phyloP scores from a whole-genome alignment of 2,888 invertebrate genomes.

The Carcina quercana region DNA sequence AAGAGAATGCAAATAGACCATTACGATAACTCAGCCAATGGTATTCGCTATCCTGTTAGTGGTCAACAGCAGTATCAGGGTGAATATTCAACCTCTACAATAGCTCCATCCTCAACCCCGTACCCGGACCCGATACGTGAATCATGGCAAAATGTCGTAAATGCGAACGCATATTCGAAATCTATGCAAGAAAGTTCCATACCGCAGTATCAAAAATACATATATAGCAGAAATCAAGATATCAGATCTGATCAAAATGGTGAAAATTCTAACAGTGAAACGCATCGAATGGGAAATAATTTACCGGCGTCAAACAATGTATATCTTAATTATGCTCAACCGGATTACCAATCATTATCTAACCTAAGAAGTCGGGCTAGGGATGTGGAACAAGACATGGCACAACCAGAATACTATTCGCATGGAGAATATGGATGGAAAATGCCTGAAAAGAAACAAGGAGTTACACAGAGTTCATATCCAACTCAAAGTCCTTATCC shows the following conservation, averaged over 20 bases:
- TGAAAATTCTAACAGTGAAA: conserved; percentile 43
- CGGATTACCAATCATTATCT: conserved; percentile 43
- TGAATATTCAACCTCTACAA: conserved; percentile 48
- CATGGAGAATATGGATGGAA: conserved; percentile 70
- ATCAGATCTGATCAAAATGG: conserved; percentile 27
- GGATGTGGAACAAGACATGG: conserved; percentile 46
- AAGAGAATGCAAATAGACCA: conserved; percentile 59
- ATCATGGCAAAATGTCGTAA: conserved; percentile 47
- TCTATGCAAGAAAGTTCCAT: conserved; percentile 43
- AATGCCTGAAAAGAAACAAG: conserved; percentile 48
- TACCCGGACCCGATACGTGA: conserved; percentile 43
- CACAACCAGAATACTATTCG: conserved; percentile 47
- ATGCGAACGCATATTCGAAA: conserved; percentile 39
- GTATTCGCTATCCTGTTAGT: conserved; percentile 47
- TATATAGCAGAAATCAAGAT: conserved; percentile 37
- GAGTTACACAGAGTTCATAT: conserved; percentile 30
- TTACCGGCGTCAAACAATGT: conserved; percentile 54
- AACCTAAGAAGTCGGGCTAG: conserved; percentile 38
- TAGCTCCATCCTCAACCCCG: conserved; percentile 38
- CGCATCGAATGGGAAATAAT: conserved; percentile 47
- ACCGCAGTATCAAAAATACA: conserved; percentile 43
- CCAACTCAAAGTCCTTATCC: conserved; percentile 21
- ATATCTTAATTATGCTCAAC: conserved; percentile 52
- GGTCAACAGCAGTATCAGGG: conserved; percentile 47
- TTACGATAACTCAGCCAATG: conserved; percentile 59